Evolutionary conservation across 2,888 invertebrate genomes (phyloP).

Genomic region (Melanostoma scalare): DNA sequence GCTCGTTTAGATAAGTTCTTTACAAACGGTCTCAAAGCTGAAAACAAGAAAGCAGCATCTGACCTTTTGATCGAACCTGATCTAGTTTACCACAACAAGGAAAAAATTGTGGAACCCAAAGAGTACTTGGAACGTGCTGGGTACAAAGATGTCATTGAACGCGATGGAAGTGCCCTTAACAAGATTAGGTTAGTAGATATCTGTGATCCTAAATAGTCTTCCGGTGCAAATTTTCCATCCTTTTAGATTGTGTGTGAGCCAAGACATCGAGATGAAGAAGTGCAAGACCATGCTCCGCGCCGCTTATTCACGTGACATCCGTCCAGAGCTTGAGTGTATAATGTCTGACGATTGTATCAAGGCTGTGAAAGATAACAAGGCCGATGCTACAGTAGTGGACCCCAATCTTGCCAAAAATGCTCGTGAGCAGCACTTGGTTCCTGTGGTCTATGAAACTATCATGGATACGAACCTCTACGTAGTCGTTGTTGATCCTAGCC

Average conservation of each 20-base stretch:
- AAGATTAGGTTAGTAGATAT: slow-evolving; percentile 82
- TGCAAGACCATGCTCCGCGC: slow-evolving; percentile 88
- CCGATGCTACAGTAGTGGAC: slow-evolving; percentile 77
- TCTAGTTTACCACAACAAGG: slow-evolving; percentile 82
- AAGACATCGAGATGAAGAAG: slow-evolving; percentile 87
- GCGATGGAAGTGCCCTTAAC: slow-evolving; percentile 87
- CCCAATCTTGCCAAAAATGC: slow-evolving; percentile 77
- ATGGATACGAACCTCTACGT: slow-evolving; percentile 77
- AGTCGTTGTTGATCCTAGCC: slow-evolving; percentile 78
- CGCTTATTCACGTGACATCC: slow-evolving; percentile 89
- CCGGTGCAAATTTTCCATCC: slow-evolving; percentile 34
- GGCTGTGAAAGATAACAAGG: slow-evolving; percentile 76
- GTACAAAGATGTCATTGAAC: slow-evolving; percentile 88
- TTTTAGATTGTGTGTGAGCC: slow-evolving; percentile 86
- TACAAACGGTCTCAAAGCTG: slow-evolving; percentile 78
- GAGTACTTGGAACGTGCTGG: slow-evolving; percentile 86
- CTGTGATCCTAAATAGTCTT: slow-evolving; percentile 38
- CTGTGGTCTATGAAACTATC: slow-evolving; percentile 79
- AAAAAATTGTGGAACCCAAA: slow-evolving; percentile 82
- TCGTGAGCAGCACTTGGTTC: slow-evolving; percentile 76
- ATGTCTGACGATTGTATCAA: slow-evolving; percentile 83
- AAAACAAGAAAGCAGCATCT: slow-evolving; percentile 78
- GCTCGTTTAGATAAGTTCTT: slow-evolving; percentile 80
- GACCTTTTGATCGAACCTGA: slow-evolving; percentile 86
- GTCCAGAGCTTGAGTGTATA: slow-evolving; percentile 91